Evolutionary conservation across 2,888 invertebrate species (phyloP).

Genomic region (Oscheius sp.): DNA sequence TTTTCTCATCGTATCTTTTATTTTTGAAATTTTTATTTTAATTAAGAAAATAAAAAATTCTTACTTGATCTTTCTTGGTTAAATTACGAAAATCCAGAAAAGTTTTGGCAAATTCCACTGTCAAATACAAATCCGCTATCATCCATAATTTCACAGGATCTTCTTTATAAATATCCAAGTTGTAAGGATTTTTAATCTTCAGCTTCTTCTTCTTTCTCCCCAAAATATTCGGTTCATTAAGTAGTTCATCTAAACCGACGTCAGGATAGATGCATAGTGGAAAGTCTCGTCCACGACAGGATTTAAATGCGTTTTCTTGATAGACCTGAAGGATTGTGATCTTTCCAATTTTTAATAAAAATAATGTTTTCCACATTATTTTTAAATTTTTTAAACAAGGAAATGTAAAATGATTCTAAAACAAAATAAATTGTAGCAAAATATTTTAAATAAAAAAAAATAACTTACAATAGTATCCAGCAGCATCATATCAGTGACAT

Average conservation of each 20-base stretch:
- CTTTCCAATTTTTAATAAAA: too few species aligned
- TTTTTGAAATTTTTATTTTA: not conserved
- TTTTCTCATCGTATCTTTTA: too few species aligned
- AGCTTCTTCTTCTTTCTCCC: not conserved
- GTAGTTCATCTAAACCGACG: not conserved
- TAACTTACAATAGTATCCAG: slow-evolving; percentile 9
- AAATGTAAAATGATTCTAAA: too few species aligned
- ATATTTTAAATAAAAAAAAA: too few species aligned
- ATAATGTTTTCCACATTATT: too few species aligned
- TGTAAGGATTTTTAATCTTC: not conserved
- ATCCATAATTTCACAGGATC: slow-evolving; percentile 52
- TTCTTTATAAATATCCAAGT: not conserved
- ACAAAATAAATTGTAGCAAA: too few species aligned
- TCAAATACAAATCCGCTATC: slow-evolving; percentile 45
- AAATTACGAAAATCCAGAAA: slow-evolving; percentile 43
- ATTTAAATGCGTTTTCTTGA: not conserved
- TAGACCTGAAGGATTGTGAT: slow-evolving; percentile 3
- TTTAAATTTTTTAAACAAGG: too few species aligned
- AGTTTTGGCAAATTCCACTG: slow-evolving; percentile 53
- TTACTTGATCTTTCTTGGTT: slow-evolving; percentile 39
- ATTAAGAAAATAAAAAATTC: not conserved
- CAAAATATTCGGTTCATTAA: not conserved
- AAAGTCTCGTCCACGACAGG: not conserved
- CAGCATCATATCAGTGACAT: too few species aligned
- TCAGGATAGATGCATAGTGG: not conserved